Base-by-base conservation (phyloP, 2,113 vertebrate species). In the Labrus mixtus region DNA sequence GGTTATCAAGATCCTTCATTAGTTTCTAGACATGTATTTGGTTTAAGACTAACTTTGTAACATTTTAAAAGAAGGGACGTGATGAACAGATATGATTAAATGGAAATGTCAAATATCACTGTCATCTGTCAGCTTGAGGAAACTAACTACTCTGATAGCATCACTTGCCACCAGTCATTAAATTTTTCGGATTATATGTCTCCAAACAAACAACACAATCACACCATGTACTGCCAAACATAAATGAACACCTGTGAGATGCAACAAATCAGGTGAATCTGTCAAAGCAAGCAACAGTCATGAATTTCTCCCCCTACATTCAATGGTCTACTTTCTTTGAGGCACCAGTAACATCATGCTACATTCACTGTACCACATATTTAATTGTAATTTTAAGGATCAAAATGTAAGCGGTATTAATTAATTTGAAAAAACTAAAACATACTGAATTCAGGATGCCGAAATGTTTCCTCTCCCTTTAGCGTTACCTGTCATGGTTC, bases 111-210 rank as follows among this genome's bases (percentile, higher is more conserved):
- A 63, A 29, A 43, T 39, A 11, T 8, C 22, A 37, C 62, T 54
- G 37, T 12, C 19, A 68, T 55, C 22, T 50, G 2, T 48, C 39
- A 22, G 20, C 8, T 12, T 53, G 25, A 56, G 53, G 43, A 25
- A 51, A 48, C 36, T 22, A 22, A 48, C 36, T 22, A 17, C 33
- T 45, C 0, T 51, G 33, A 16, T 1, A 43, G 25, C 54, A 75
- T 60, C 54, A 37, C n/a, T 51, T 43, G 17, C 22, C 43, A 45
- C 16, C 43, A 39, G 68, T 11, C 73, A 41, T 39, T 46, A 43
- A 10, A 20, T 56, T 33, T 1, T 36, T 16, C 15, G 25, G 8
- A 58, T 60, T 45, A 2, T 4, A 5, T 8, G 23, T 11, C 0
- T 23, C 13, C 10, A 53, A 37, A 2, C n/a, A 1, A 66, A 1